phyloP scores from a whole-genome alignment of 2,113 vertebrate species.

The Aplodontia rufa region DNA sequence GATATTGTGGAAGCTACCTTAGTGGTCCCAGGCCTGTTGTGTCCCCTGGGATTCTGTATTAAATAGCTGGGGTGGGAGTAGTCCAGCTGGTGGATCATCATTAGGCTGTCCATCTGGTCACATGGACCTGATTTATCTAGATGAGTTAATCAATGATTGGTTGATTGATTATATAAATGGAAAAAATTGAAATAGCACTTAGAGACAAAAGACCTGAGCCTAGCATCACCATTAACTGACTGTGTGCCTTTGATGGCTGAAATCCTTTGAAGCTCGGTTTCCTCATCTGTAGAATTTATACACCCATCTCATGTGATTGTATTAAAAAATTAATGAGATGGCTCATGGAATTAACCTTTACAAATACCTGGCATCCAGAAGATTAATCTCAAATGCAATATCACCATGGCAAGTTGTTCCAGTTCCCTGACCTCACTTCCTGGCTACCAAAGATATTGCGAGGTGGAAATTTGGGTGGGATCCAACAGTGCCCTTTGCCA shows the following conservation, averaged over 20 bases:
- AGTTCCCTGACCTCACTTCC: background rate
- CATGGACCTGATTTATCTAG: background rate
- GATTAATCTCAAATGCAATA: background rate
- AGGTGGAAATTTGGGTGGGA: background rate
- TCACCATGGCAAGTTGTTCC: background rate
- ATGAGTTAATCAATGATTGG: background rate
- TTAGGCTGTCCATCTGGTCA: background rate
- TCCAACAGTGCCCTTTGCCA: background rate
- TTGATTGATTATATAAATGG: background rate
- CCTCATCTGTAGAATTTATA: background rate
- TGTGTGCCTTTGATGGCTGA: background rate
- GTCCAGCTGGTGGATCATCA: too few species aligned
- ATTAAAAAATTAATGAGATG: background rate
- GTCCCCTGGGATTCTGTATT: background rate
- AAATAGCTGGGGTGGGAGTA: background rate
- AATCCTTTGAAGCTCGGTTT: constrained; percentile 1
- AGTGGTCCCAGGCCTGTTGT: background rate
- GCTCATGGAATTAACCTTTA: constrained; percentile 8
- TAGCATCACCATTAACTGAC: background rate
- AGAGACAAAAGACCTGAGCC: background rate
- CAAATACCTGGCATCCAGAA: background rate
- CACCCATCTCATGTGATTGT: background rate
- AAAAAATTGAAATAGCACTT: background rate
- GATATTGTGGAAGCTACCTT: background rate
- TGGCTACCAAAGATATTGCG: background rate